Base-by-base conservation (phyloP, 2,113 vertebrate species). In the Otus sunia region DNA sequence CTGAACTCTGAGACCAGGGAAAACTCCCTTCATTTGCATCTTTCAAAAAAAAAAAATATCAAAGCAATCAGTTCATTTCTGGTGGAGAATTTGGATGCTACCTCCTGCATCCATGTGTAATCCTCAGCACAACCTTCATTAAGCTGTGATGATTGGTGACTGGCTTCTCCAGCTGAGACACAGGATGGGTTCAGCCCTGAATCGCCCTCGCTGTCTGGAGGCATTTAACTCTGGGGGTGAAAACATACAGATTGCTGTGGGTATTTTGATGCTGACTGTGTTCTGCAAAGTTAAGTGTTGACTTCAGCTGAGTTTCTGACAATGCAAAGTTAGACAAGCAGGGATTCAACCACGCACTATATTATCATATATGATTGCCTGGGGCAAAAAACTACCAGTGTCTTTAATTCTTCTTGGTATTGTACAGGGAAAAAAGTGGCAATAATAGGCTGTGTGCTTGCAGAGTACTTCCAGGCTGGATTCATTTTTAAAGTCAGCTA, bases 41-140 rank as follows among this genome's bases (percentile, higher is more conserved):
- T 74, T 89, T 63, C 15, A 79, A 55, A 71, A 39, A 6, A 16
- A 22, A 32, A 29, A 32, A 49, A 77, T 73, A 60, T 75, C 69
- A 72, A 92, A 91, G 91, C 78, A 93, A 89, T 96, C 96, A 86
- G 88, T 80, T 91, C 7, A 36, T 86, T 90, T 96, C 87, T 92
- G 85, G 43, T 77, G 14, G 63, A 74, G 78, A 92, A 82, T 82
- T 82, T 58, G 72, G 84, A 75, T 32, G 32, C 49, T 63, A 79
- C 58, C 71, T 92, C 84, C 60, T 86, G 92, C 63, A 78, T 92
- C 79, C 55, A 12, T 15, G 60, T 30, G 19, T 52, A 86, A 77
- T 91, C 85, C 75, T 26, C 75, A 86, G 92, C 59, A 76, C 55
- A 82, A 76, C 4, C 5, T 30, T 77, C 96, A 89, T 97, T 97